phyloP scores from a whole-genome alignment of 2,888 invertebrate genomes.

The Eupithecia exiguata region DNA sequence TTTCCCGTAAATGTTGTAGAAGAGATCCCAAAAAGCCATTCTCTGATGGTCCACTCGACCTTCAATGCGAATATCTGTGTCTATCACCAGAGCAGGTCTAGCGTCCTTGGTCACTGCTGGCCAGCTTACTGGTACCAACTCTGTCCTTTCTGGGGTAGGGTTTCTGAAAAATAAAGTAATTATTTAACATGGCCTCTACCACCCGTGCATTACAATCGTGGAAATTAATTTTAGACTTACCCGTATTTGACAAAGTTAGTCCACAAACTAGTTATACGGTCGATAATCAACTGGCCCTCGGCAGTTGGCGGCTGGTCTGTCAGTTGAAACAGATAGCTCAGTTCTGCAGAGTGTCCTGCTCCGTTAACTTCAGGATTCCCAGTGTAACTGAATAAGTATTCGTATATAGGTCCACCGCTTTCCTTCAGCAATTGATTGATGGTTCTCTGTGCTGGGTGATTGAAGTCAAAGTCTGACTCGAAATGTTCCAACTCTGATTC shows the following conservation, averaged over 20 bases:
- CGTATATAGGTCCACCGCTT: constrained; percentile 65
- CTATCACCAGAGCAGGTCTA: constrained; percentile 69
- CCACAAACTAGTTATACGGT: constrained; percentile 70
- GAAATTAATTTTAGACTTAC: constrained; percentile 51
- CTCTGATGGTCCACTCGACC: constrained; percentile 64
- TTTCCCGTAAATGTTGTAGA: constrained; percentile 66
- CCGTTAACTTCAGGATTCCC: constrained; percentile 53
- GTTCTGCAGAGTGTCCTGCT: constrained; percentile 65
- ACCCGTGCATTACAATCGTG: not conserved
- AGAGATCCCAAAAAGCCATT: constrained; percentile 78
- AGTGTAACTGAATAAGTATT: constrained; percentile 70
- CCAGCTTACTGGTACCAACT: constrained; percentile 66
- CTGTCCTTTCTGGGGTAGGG: constrained; percentile 62
- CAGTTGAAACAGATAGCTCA: constrained; percentile 66
- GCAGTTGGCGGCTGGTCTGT: constrained; percentile 46
- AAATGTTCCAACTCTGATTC: constrained; percentile 60
- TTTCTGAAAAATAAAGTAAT: constrained; percentile 53
- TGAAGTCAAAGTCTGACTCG: constrained; percentile 69
- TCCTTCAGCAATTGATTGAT: constrained; percentile 63
- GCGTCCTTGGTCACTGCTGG: constrained; percentile 53
- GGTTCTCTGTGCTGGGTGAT: constrained; percentile 69
- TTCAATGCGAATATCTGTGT: constrained; percentile 59
- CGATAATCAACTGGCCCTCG: constrained; percentile 58
- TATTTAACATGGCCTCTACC: not conserved
- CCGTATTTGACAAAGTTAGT: constrained; percentile 75